Conservation (phyloP, 2,113 vertebrate genomes). For the Thermophis baileyi region DNA sequence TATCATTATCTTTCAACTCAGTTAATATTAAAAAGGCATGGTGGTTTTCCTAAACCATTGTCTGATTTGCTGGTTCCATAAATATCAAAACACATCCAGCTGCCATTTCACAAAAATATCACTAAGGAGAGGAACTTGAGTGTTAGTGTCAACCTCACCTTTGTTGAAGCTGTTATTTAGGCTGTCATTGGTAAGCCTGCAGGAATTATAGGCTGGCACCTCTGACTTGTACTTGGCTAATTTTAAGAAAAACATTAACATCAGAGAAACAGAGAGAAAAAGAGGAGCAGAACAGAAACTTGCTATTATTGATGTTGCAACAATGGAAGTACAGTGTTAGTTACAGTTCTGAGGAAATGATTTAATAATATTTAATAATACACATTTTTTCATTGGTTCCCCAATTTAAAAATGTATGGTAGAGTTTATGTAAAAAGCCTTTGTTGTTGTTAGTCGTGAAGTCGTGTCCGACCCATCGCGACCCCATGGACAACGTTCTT, state of each 20-base stretch:
- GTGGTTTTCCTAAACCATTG: neutral
- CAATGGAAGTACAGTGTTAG: neutral
- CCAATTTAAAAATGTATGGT: neutral
- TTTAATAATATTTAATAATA: neutral
- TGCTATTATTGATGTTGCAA: neutral
- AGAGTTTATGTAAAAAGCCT: neutral
- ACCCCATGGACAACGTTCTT: too few relatives aligned
- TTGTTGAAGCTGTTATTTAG: neutral
- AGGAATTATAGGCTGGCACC: neutral
- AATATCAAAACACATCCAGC: neutral
- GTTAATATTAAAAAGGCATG: neutral
- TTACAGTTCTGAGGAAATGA: neutral
- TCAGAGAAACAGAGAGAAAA: neutral
- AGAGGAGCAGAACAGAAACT: neutral
- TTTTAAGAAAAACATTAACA: neutral
- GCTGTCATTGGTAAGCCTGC: neutral
- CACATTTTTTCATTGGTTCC: neutral
- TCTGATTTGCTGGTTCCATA: neutral
- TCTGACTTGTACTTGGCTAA: neutral
- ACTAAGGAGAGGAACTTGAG: neutral
- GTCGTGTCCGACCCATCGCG: too few relatives aligned
- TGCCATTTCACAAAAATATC: neutral
- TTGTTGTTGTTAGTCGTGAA: neutral
- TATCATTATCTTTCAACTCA: neutral
- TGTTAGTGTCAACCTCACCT: neutral